These are phyloP conservation scores for Artemisiospiza belli DNA, from an alignment of 2,113 vertebrate species.

Conservation along the genomic window DNA sequence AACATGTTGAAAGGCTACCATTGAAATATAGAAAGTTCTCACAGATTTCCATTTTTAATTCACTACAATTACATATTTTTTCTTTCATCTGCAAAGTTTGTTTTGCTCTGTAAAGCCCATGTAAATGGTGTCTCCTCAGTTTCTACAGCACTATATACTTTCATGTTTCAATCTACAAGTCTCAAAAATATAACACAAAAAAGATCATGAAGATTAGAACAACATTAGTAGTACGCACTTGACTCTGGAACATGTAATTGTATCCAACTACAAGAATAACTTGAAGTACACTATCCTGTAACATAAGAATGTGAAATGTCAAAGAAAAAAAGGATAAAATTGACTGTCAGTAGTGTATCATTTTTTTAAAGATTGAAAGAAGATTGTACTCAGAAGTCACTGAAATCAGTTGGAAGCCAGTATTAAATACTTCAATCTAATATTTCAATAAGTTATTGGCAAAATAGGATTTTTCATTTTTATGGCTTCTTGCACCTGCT, in stretches of 20 bases:
- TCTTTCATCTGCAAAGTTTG: not conserved
- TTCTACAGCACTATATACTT: not conserved
- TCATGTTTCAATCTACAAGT: not conserved
- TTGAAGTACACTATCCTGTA: not conserved
- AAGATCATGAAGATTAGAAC: not conserved
- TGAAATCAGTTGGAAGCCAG: not conserved
- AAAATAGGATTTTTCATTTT: conserved; percentile 42
- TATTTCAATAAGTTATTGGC: conserved; percentile 13
- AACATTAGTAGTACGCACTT: not conserved
- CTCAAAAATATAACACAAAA: not conserved
- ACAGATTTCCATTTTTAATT: not conserved
- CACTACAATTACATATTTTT: not conserved
- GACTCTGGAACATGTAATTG: not conserved
- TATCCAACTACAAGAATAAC: not conserved
- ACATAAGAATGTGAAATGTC: not conserved
- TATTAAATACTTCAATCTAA: conserved; percentile 20
- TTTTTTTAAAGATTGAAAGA: not conserved
- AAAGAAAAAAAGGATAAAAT: not conserved
- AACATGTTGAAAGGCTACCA: not conserved
- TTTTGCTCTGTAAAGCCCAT: not conserved
- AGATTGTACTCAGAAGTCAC: not conserved
- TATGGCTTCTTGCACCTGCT: conserved; percentile 25
- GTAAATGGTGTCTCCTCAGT: not conserved
- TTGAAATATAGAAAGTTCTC: not conserved
- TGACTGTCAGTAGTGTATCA: not conserved